Percentiles rank a stretch among this genome's conserved stretches.
Evolutionary conservation across 2,113 vertebrate species (phyloP).

Genomic region (Salvelinus alpinus): DNA sequence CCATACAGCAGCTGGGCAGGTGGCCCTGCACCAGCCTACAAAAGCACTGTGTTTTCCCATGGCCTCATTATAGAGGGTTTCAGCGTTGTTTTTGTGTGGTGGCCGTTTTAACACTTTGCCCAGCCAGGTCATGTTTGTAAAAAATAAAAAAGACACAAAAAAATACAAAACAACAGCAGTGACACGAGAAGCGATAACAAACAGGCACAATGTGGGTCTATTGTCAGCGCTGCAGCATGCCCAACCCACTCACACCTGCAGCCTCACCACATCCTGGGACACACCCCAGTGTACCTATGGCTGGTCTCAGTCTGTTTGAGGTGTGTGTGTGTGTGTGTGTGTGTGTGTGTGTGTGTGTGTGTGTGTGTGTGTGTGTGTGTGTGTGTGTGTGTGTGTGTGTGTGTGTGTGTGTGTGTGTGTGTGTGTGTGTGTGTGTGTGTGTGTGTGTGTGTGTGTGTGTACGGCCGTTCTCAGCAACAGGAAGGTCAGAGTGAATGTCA

Average conservation of each 20-base stretch:
- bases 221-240: slow-evolving; percentile 5
- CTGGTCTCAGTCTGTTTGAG: not conserved
- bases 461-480: not conserved
- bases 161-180: slow-evolving; percentile 24
- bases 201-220: slow-evolving; percentile 22
- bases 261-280: slow-evolving; percentile 9
- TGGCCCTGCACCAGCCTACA: slow-evolving; percentile 21
- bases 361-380: slow-evolving; percentile 5
- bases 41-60: slow-evolving; percentile 20
- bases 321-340: slow-evolving; percentile 5
- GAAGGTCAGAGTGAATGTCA: not conserved
- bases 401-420: slow-evolving; percentile 1
- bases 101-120: slow-evolving; percentile 10
- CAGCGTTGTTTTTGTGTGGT: not conserved
- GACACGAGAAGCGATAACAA: slow-evolving; percentile 13
- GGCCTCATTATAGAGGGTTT: slow-evolving; percentile 8
- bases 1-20: slow-evolving; percentile 23
- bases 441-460: not conserved
- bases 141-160: not conserved
- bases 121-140: slow-evolving; percentile 13
- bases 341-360: not conserved
- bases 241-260: slow-evolving; percentile 13
- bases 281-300: not conserved
- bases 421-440: not conserved
- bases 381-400: not conserved